Percentiles rank a stretch among this genome's conserved stretches.
phyloP scores from a whole-genome alignment of 2,113 vertebrate species.

The Hepsetus odoe region DNA sequence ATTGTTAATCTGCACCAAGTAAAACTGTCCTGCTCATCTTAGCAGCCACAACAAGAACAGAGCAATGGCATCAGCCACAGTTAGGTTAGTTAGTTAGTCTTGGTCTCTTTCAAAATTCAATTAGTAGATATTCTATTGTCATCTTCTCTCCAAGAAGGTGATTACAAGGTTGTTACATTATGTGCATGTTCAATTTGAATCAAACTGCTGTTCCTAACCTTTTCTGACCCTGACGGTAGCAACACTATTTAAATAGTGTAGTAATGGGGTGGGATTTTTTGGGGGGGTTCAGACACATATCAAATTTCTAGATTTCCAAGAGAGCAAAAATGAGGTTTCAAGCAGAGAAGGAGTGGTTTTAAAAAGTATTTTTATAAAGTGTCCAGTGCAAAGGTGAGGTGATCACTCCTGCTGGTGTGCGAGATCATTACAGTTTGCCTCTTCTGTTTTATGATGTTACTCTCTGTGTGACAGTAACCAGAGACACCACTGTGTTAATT shows the following conservation, averaged over 20 bases:
- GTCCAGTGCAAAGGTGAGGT: neutral
- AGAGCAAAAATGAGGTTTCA: constrained; percentile 6
- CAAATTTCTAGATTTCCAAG: neutral
- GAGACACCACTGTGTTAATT: neutral
- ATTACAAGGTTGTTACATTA: constrained; percentile 64
- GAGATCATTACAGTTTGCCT: constrained; percentile 8
- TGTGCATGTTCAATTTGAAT: constrained; percentile 65
- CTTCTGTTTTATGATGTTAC: neutral
- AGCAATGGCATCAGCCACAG: constrained; percentile 41
- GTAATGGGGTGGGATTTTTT: neutral
- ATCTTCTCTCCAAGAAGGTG: constrained; percentile 51
- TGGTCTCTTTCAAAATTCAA: constrained; percentile 59
- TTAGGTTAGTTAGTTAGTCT: constrained; percentile 24
- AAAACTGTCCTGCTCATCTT: neutral
- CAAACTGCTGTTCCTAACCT: constrained; percentile 68
- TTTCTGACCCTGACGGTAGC: constrained; percentile 58
- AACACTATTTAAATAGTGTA: constrained; percentile 45
- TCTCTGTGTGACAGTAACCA: neutral
- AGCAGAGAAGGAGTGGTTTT: neutral
- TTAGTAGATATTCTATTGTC: constrained; percentile 61
- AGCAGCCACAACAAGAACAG: constrained; percentile 52
- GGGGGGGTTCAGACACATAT: too few relatives aligned
- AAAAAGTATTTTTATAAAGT: neutral
- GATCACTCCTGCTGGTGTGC: neutral
- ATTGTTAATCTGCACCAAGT: neutral